A percentile compares a stretch with the other conserved stretches of the same genome.
Conservation (phyloP, 64 coral and sea anemone species). For the Hydrozoanthus tunicans region DNA sequence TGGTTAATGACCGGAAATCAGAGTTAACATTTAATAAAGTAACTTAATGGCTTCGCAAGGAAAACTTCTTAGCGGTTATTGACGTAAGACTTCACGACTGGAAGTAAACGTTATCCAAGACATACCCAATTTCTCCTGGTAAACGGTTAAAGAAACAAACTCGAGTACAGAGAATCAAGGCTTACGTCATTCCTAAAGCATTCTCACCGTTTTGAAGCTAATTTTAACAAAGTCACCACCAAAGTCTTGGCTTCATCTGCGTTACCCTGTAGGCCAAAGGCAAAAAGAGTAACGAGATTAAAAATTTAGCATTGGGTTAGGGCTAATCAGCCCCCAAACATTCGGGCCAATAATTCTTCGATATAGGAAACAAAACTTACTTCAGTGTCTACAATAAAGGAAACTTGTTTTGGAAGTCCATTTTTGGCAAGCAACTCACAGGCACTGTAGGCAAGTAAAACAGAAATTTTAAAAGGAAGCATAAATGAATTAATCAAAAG, state of each 20-base stretch:
- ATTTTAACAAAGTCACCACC: slow-evolving; percentile 52
- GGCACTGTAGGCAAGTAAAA: slow-evolving; percentile 59
- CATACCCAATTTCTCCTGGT: too few relatives aligned
- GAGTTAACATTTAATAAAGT: too few relatives aligned
- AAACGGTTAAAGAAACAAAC: too few relatives aligned
- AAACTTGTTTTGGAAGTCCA: slow-evolving; percentile 83
- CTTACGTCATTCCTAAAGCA: not conserved
- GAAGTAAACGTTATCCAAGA: too few relatives aligned
- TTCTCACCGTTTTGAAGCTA: slow-evolving; percentile 64
- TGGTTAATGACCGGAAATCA: too few relatives aligned
- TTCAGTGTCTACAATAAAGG: slow-evolving; percentile 82
- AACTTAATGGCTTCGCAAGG: too few relatives aligned
- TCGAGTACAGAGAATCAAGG: too few relatives aligned
- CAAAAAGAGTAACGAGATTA: not conserved
- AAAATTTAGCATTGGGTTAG: too few relatives aligned
- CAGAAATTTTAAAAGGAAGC: not conserved
- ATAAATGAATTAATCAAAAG: not conserved
- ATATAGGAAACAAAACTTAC: slow-evolving; percentile 38
- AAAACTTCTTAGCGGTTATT: too few relatives aligned
- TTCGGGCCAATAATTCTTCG: too few relatives aligned
- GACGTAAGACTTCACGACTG: too few relatives aligned
- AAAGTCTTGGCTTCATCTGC: slow-evolving; percentile 65
- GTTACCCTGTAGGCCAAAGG: slow-evolving; percentile 48
- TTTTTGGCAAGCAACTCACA: slow-evolving; percentile 80
- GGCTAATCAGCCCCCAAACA: too few relatives aligned